Base-by-base conservation (phyloP, 2,888 invertebrate species). In the Unio delphinus region DNA sequence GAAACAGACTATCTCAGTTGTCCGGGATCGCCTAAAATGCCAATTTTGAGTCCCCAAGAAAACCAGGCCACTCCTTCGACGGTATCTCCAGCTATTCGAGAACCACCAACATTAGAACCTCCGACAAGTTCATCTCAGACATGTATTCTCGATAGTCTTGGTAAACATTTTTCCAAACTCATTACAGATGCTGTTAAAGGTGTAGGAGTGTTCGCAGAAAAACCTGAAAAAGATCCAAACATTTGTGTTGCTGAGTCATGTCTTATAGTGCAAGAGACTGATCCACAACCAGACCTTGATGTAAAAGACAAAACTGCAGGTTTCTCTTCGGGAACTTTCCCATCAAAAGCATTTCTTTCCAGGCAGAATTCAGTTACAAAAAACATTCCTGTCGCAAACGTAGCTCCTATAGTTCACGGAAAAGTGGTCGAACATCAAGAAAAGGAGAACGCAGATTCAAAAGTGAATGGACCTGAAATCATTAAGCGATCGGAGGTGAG, bases 11-110 rank as follows among this genome's bases (percentile, higher is more conserved):
- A 57, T 11, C 78, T 70, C n/a, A 69, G 67, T 45, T 78, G 74
- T 68, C 84, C 85, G 8, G 76, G 83, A 18, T 87, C 86, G 55
- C 87, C 87, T 5, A 85, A 87, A 76, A 87, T 87, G 87, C 87
- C 87, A 15, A 86, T 85, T 61, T 70, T 87, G 34, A 86, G 86
- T 73, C 87, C 87, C 11, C 86, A 87, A 63, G 84, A 84, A 61
- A 83, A 83, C 58, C 75, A 80, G 30, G 75, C 73, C 68, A 59
- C 74, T 68, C 64, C 75, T 15, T 78, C 65, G 63, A 61, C 67
- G 57, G 70, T 73, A 30, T 78, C 72, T 64, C 82, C 70, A 15
- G 74, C 65, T 45, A 78, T 68, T 62, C 79, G 73, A 8, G 86
- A 86, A 55, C 86, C 86, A 1, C 86, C 86, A 34, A 79, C 79